Percentiles rank a stretch among this genome's conserved stretches.
Conservation (phyloP, 1,140 invertebrate species). For the Pseudomyrmex cubaensis region DNA sequence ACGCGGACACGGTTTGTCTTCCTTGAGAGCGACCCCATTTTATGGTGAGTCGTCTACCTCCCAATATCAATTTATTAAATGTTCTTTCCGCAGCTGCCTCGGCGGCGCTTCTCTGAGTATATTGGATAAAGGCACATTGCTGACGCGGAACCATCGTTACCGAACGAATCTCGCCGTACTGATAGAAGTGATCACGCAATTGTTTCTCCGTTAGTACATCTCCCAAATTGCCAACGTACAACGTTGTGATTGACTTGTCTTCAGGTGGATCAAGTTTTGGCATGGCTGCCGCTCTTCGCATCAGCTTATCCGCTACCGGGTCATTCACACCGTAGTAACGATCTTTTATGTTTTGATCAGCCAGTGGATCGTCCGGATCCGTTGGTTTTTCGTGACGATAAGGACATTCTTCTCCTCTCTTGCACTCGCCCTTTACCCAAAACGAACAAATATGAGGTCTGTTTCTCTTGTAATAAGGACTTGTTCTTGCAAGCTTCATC, state of each 20-base stretch:
- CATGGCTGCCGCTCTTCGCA: conserved; percentile 96
- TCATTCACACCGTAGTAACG: conserved; percentile 99
- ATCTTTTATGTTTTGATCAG: conserved; percentile 99
- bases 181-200: conserved; percentile 97
- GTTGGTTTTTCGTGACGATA: conserved; percentile 99
- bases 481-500: conserved; percentile 97
- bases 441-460: conserved; percentile 99
- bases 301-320: conserved; percentile 99
- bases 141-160: conserved; percentile 96
- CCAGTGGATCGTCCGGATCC: conserved; percentile 99
- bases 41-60: conserved; percentile 95
- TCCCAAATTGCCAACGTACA: conserved; percentile 97
- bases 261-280: conserved; percentile 98
- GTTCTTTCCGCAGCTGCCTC: conserved; percentile 98
- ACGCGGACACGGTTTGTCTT: conserved; percentile 85
- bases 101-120: conserved; percentile 94
- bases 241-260: conserved; percentile 97
- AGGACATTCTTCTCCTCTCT: conserved; percentile 99
- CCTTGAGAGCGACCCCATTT: conserved; percentile 98
- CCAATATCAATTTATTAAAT: conserved; percentile 97
- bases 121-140: conserved; percentile 99
- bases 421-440: conserved; percentile 99
- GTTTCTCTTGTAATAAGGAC: conserved; percentile 99
- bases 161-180: conserved; percentile 99
- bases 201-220: conserved; percentile 96